phyloP scores from a whole-genome alignment of 2,113 vertebrate species.

The Laterallus jamaicensis region DNA sequence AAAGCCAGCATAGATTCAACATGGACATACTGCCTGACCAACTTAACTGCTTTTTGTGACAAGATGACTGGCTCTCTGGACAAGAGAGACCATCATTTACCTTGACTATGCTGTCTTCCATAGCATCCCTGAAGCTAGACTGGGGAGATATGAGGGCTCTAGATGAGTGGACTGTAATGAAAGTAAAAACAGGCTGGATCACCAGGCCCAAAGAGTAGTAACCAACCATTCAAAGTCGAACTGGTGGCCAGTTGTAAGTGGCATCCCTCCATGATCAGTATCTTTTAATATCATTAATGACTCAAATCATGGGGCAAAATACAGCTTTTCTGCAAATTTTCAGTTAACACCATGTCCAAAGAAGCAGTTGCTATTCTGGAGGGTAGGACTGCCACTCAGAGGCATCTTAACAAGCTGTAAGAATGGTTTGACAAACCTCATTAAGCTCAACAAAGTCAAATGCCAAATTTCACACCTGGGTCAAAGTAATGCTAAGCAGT shows the following conservation, averaged over 20 bases:
- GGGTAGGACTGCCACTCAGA: neutral
- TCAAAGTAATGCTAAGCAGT: neutral
- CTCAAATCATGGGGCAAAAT: neutral
- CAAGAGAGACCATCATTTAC: neutral
- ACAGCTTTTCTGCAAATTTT: neutral
- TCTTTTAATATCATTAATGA: neutral
- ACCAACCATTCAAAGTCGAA: neutral
- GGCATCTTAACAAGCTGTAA: neutral
- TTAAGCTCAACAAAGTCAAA: neutral
- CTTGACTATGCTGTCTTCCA: neutral
- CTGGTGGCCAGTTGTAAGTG: neutral
- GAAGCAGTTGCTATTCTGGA: neutral
- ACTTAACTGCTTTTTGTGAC: neutral
- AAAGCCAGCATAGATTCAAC: neutral
- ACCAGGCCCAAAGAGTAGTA: fast-evolving
- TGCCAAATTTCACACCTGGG: neutral
- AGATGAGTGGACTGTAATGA: neutral
- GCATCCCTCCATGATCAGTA: neutral
- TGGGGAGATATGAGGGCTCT: neutral
- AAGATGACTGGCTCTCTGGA: neutral
- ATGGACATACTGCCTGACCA: neutral
- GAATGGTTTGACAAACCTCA: neutral
- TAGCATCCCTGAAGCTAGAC: neutral
- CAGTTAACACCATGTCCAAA: neutral
- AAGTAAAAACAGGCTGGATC: neutral